Base-by-base conservation (phyloP, 2,113 vertebrate species). In the Nothocercus nigrocapillus region DNA sequence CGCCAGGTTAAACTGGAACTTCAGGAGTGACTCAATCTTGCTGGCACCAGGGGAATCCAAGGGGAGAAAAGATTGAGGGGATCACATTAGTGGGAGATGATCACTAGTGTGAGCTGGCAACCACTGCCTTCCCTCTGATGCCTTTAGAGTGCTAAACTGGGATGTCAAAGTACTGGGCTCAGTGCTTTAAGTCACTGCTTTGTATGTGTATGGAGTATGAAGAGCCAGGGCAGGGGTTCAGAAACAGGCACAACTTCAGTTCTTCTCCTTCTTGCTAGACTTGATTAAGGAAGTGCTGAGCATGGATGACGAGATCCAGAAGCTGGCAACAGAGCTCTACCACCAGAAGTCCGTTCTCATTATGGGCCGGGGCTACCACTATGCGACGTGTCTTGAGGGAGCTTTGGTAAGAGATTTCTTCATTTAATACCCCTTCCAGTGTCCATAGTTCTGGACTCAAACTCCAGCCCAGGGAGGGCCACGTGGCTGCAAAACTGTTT, bases 341-440 rank as follows among this genome's bases (percentile, higher is more conserved):
- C 98, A 99, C 84, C 99, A 99, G 98, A 99, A 99, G 97, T 99
- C 99, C 3, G 99, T 99, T 5, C 98, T 99, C 91, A 99, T 99
- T 96, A 99, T 99, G 99, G 99, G 99, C 27, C 98, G 99, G 87
- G 99, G 99, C 11, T 99, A 99, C 97, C 99, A 99, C 95, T 99
- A 99, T 1, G 99, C 99, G 66, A 99, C 99, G 1, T 99, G 99
- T 94, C 97, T 99, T 51, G 99, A 99, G 97, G 99, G 99, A 78
- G 99, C 99, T 6, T 97, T 99, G 98, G 99, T 99, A 88, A 98
- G 98, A 67, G 76, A 68, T 47, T 24, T 44, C 36, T 70, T 67
- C 3, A 1, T 42, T 53, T n/a, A 8, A 11, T 45, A 17, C 49
- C 51, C 32, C 1, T 44, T 86, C 32, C 34, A n/a, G 25, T 13